Percentiles rank a stretch among this genome's conserved stretches.
Conservation (phyloP, 2,888 invertebrate genomes). For the Tuta absoluta region DNA sequence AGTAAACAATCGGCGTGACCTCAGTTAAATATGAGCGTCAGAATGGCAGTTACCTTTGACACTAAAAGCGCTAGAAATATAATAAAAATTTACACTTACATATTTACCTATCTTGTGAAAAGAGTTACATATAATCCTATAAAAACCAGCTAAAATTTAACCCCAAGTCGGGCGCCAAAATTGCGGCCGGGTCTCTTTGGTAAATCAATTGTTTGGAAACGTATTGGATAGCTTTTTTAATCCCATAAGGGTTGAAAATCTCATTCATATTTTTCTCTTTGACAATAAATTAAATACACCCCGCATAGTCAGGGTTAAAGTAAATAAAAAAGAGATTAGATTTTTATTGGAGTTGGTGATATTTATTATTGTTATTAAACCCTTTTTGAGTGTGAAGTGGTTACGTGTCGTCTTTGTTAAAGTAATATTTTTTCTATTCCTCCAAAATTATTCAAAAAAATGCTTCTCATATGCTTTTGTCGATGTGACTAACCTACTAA, state of each 20-base stretch:
- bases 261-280: not conserved
- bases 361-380: conserved; percentile 9
- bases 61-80: not conserved
- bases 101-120: too few relatives aligned
- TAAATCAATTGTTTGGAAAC: conserved; percentile 23
- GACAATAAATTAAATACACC: conserved; percentile 12
- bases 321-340: conserved; percentile 30
- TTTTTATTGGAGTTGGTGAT: conserved; percentile 6
- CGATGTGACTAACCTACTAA: too few relatives aligned
- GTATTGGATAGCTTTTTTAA: conserved; percentile 18
- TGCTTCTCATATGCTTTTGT: too few relatives aligned
- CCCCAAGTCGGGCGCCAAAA: conserved; percentile 20
- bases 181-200: conserved; percentile 3
- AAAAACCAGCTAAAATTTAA: not conserved
- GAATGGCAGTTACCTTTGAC: too few relatives aligned
- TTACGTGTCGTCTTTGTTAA: not conserved
- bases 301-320: conserved; percentile 5
- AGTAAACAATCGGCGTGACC: too few relatives aligned
- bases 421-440: too few relatives aligned
- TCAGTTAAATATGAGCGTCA: too few relatives aligned
- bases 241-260: conserved; percentile 18
- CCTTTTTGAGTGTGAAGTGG: conserved; percentile 12
- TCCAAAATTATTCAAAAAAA: too few relatives aligned
- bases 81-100: too few relatives aligned
- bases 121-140: not conserved